Base-by-base conservation (phyloP, 1,140 invertebrate species). In the Dolichoris vasculosae region DNA sequence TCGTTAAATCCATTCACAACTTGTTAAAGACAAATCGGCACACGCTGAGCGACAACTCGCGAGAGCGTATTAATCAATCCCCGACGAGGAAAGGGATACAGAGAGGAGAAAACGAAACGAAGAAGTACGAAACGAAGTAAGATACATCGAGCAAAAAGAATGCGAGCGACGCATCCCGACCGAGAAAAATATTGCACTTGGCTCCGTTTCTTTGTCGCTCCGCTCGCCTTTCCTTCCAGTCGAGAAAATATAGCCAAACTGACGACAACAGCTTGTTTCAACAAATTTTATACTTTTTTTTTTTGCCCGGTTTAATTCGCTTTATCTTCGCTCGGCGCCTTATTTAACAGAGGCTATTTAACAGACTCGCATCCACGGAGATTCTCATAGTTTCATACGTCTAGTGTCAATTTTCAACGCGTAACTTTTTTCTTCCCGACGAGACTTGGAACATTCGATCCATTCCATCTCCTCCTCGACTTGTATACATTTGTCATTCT, bases 11-110 rank as follows among this genome's bases (percentile, higher is more conserved):
- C 71, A 75, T 85, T 81, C 48, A 76, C 69, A 76, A 81, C 59
- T 85, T 67, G 40, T 48, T 48, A 13, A 40, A 38, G 67, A 85
- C 67, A 85, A 85, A 85, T 81, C 55, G 51, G 51, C 78, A 40
- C 40, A n/a, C 46, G 35, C 8, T 40, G 9, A 59, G 32, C 71
- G 40, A 73, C 69, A 43, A 26, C 51, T 55, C n/a, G 38, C 43
- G 35, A 55, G 46, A 51, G 55, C 78, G 26, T 43, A 85, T 81
- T 85, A 85, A 81, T 85, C 67, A 80, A 81, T 80, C 48, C 26
- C 3, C 9, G 4, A 0, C 30, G n/a, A 59, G 30, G 32, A 9
- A 46, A 64, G 13, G 15, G 1, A 64, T 30, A 32, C 32, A 43
- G 17, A 0, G 30, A 8, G 26, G 9, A 73, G 7, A 46, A 75